A percentile compares a stretch with the other conserved stretches of the same genome.
These are phyloP conservation scores for Agriopis marginaria DNA, from an alignment of 2,888 invertebrate species.

Conservation along the genomic window DNA sequence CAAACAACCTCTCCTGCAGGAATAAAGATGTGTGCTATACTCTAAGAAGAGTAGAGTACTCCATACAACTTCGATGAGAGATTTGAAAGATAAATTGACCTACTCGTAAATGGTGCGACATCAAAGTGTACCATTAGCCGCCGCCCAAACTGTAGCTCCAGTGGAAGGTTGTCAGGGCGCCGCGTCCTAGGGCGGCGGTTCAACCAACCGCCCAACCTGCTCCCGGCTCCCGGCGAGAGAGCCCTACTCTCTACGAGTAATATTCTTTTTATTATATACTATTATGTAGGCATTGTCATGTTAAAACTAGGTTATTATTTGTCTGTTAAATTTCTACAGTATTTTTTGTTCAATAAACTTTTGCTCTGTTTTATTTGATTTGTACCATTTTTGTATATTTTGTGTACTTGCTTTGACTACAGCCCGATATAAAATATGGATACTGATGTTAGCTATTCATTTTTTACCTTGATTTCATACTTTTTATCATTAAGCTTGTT, in stretches of 20 bases:
- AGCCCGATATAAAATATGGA: too few species aligned
- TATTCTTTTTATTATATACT: not conserved
- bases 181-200: slow-evolving; percentile 38
- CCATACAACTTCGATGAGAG: not conserved
- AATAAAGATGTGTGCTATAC: too few species aligned
- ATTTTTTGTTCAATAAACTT: not conserved
- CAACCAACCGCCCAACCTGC: slow-evolving; percentile 13
- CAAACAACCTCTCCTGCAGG: too few species aligned
- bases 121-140: slow-evolving; percentile 1
- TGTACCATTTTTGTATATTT: not conserved
- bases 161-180: slow-evolving; percentile 36
- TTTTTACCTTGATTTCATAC: too few species aligned
- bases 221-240: not conserved
- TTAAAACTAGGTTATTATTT: not conserved
- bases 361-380: not conserved
- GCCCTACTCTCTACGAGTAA: not conserved
- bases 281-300: not conserved
- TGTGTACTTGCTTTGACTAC: not conserved
- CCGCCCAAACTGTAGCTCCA: slow-evolving; percentile 1
- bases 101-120: not conserved
- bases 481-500: too few species aligned
- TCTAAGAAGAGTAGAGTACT: too few species aligned
- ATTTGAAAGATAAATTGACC: not conserved
- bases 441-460: too few species aligned
- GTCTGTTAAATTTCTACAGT: not conserved